These are phyloP conservation scores for Hippolais icterina DNA, from an alignment of 2,113 vertebrate genomes.

Conservation along the genomic window DNA sequence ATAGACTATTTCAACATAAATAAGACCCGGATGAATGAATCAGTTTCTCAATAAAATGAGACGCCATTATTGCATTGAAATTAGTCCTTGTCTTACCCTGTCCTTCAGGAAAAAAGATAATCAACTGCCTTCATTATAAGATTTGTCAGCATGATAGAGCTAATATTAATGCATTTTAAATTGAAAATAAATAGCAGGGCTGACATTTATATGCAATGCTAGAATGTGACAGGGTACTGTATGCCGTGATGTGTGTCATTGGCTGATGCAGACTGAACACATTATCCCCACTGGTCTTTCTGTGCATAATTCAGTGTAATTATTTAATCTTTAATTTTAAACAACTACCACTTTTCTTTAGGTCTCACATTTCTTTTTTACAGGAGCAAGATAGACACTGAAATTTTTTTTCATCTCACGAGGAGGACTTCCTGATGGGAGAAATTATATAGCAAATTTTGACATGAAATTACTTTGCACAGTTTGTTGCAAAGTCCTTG, in stretches of 20 bases:
- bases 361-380: background rate
- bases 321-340: constrained; percentile 39
- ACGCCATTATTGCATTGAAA: background rate
- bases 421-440: background rate
- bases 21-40: background rate
- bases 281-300: background rate
- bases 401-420: background rate
- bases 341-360: background rate
- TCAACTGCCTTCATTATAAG: constrained; percentile 21
- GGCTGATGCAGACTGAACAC: background rate
- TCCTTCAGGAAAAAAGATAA: background rate
- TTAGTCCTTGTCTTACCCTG: background rate
- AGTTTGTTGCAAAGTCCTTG: constrained; percentile 12
- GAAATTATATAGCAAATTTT: constrained; percentile 46
- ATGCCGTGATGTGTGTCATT: background rate
- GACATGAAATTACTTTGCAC: background rate
- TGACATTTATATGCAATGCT: background rate
- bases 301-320: constrained; percentile 1
- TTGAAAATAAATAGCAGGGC: constrained; percentile 19
- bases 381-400: background rate
- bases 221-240: background rate
- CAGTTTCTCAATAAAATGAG: background rate
- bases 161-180: constrained; percentile 45
- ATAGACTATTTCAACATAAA: background rate
- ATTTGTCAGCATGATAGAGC: constrained; percentile 31